Conservation (phyloP, 1,140 invertebrate species). For the Dendroctonus ponderosae region DNA sequence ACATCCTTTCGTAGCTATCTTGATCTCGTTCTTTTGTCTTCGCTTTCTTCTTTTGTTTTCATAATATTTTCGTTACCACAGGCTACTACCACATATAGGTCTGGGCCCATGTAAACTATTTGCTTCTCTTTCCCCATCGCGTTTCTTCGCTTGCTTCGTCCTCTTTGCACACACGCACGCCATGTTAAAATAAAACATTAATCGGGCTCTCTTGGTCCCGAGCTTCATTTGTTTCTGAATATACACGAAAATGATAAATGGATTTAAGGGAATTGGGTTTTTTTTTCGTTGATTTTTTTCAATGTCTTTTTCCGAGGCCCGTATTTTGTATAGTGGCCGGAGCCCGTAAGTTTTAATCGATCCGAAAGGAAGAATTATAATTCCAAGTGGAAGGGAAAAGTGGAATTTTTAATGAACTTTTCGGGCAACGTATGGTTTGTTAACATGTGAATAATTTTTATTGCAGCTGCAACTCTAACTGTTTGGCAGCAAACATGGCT, state of each 20-base stretch:
- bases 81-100: slow-evolving; percentile 15
- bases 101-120: slow-evolving; percentile 1
- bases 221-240: slow-evolving; percentile 32
- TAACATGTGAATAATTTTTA: not conserved
- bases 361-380: slow-evolving; percentile 1
- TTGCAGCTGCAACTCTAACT: too few relatives aligned
- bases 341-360: slow-evolving; percentile 9
- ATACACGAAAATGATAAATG: slow-evolving; percentile 31
- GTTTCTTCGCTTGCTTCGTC: not conserved
- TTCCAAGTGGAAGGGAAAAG: not conserved
- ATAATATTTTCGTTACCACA: slow-evolving; percentile 32
- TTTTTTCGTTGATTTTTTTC: slow-evolving; percentile 19
- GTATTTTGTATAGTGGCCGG: not conserved
- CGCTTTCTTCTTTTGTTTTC: slow-evolving; percentile 20
- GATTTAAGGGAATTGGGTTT: slow-evolving; percentile 26
- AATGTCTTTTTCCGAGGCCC: too few relatives aligned
- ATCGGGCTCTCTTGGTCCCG: slow-evolving; percentile 9
- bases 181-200: slow-evolving; percentile 24
- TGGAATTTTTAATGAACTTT: slow-evolving; percentile 7
- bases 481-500: too few relatives aligned
- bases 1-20: not conserved
- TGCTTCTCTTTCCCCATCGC: not conserved
- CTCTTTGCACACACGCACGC: slow-evolving; percentile 4
- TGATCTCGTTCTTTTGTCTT: slow-evolving; percentile 3
- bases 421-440: not conserved